Evolutionary conservation across 2,113 vertebrate species (phyloP), one percentile per base, ranked within the genome.

Genomic region (Salvelinus alpinus): DNA sequence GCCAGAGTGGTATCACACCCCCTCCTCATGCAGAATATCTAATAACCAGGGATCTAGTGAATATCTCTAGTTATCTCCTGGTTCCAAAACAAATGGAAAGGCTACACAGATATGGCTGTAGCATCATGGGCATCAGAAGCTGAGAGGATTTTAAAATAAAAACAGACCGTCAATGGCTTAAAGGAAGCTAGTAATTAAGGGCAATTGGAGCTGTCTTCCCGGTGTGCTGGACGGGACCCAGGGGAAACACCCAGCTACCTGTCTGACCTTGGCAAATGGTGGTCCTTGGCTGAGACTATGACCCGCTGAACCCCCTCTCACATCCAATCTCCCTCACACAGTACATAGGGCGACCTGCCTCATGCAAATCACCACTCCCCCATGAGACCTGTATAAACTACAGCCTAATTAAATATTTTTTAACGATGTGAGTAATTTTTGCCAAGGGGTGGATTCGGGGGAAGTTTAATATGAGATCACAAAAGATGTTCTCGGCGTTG

Each of bases 401-500:
- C 95, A 95, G 94, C 95, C 96, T 96, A 96, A 96, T 96, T 96
- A 96, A 96, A 96, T 96, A 96, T 96, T 95, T 96, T 96, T 96
- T 96, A 96, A 96, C 95, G 95, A 96, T 96, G 95, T 94, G 95
- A 96, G 95, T 96, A 95, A 96, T 96, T 96, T 96, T 96, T 96
- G 95, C 96, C 95, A 96, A 95, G 93, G 95, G 95, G 95, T 94
- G 94, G 94, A 96, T 96, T 95, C 93, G 88, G 95, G 95, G 93
- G 94, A 95, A 95, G 95, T 95, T 95, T 95, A 95, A 96, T 96
- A 95, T 94, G 94, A 96, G 95, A 96, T 96, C 95, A 96, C 94
- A 96, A 96, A 96, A 96, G 95, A 95, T 96, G 95, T 95, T 96
- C 94, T 93, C 92, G 93, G 91, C 94, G 94, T 95, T 95, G 94